Evolutionary conservation across 2,888 invertebrate genomes (phyloP), one percentile per base, ranked within the genome.

Genomic region (Drosophila algonquin): DNA sequence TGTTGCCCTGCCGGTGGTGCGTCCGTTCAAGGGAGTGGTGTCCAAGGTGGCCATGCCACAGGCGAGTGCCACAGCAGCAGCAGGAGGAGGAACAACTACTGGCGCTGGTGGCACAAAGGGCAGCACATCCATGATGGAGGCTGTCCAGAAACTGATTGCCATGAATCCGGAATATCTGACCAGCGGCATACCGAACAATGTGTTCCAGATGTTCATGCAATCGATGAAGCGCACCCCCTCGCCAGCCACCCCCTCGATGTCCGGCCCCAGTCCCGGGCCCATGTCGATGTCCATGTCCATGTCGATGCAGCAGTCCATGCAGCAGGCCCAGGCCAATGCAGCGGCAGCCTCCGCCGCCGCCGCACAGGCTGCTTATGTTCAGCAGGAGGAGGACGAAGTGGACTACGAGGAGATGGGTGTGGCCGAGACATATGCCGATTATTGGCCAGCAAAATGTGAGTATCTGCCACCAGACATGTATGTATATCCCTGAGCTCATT

Each of bases 381-480:
- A 84, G 53, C 83, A 83, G 0, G 95, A 95, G 67, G 97, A 96
- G 82, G 96, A 95, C 74, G 96, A 96, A 87, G 97, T 96, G 0
- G 98, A 98, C 75, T 98, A 98, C 79, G 98, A 99, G 90, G 98
- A 98, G 89, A 95, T 99, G 94, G 99, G 98, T 14, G 98, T 99
- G 18, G 98, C 99, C 0, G 99, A 99, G 92, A 99, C 99, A 0
- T 99, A 99, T 91, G 96, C 98, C 7, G 98, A 99, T 90, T 99
- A 99, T 91, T 98, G 98, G 97, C 99, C 99, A 1, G 94, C 97
- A 1, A 99, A 99, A 94, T 93, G 97, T 97, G 93, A 93, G 94
- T 91, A 8, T 21, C 21, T 21, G 3, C 27, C 67, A 48, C 50
- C 12, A 16, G 3, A 6, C 12, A 27, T 27, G 7, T 7, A 27